Conservation (phyloP, 2,113 vertebrate species). For the Pelecanus crispus region DNA sequence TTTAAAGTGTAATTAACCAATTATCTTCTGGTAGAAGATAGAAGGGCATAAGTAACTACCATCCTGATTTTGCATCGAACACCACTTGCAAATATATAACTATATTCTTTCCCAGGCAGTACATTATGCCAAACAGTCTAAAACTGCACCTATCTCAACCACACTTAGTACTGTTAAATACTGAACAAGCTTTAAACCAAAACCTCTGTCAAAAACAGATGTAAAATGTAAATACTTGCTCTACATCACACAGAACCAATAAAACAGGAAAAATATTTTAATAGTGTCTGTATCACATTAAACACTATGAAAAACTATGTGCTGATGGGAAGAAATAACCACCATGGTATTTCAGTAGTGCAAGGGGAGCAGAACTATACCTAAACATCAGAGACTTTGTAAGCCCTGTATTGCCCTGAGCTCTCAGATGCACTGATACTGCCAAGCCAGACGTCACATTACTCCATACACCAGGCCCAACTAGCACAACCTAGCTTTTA, state of each 20-base stretch:
- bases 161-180: background rate
- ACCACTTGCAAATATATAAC: background rate
- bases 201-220: background rate
- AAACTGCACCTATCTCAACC: background rate
- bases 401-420: background rate
- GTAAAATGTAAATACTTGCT: background rate
- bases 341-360: background rate
- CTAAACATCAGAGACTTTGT: background rate
- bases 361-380: background rate
- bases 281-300: background rate
- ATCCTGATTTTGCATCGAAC: background rate
- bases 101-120: background rate
- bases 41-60: background rate
- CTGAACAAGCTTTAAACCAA: background rate
- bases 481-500: background rate
- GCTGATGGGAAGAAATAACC: background rate
- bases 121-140: background rate
- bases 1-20: background rate
- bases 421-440: background rate
- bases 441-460: background rate
- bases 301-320: background rate
- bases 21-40: background rate
- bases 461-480: background rate
- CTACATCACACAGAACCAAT: background rate
- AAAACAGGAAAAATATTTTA: background rate